A percentile compares a stretch with the other conserved stretches of the same genome.
Conservation (phyloP, 2,113 vertebrate genomes). For the Patagioenas fasciata region DNA sequence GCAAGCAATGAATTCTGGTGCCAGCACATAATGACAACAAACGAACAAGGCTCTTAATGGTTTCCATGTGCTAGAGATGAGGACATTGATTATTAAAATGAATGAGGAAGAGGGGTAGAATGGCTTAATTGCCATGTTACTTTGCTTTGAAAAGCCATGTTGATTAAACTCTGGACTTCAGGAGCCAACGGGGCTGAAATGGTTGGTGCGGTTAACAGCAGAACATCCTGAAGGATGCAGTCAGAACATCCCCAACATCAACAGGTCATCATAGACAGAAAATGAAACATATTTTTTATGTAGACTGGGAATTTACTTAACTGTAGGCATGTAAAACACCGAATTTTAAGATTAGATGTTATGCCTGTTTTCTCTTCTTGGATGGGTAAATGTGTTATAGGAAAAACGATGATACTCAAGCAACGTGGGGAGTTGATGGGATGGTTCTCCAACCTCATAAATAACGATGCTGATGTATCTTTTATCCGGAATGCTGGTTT, state of each 20-base stretch:
- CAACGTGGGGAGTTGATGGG: not conserved
- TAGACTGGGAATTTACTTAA: not conserved
- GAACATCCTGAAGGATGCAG: not conserved
- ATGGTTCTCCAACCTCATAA: no score
- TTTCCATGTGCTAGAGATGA: not conserved
- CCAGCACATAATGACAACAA: not conserved
- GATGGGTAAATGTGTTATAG: not conserved
- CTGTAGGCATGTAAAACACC: not conserved
- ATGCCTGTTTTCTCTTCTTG: not conserved
- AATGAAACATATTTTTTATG: not conserved
- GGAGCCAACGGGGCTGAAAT: not conserved
- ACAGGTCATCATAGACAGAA: not conserved
- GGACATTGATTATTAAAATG: not conserved
- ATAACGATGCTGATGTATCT: accelerated
- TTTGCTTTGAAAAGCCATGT: not conserved
- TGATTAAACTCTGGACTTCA: not conserved
- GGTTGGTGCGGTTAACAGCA: not conserved
- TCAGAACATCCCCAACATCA: not conserved
- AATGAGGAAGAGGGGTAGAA: not conserved
- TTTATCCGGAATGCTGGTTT: not conserved
- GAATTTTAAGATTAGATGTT: not conserved
- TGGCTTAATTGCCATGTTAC: not conserved
- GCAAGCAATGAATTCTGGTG: not conserved
- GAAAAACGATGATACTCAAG: not conserved
- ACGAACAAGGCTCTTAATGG: not conserved